A percentile compares a stretch with the other conserved stretches of the same genome.
phyloP scores from a whole-genome alignment of 2,888 invertebrate species.

The Mimumesa dahlbomi region DNA sequence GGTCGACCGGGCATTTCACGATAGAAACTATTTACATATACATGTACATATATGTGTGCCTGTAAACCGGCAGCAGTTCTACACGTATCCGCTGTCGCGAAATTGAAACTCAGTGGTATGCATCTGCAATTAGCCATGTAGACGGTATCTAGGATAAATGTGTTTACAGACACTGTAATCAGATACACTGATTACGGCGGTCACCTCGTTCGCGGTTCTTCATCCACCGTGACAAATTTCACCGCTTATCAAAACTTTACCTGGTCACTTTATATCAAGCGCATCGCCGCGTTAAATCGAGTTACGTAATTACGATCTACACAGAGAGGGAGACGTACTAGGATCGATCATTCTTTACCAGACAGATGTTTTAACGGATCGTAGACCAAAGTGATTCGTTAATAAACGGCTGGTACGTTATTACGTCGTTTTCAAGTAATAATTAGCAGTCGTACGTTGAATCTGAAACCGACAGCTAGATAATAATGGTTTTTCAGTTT shows the following conservation, averaged over 20 bases:
- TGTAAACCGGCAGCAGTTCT: neutral
- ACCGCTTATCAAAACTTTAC: conserved; percentile 3
- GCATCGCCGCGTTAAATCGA: no score
- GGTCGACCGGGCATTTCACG: neutral
- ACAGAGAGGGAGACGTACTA: no score
- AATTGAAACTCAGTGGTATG: neutral
- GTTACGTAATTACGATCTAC: no score
- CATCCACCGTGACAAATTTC: neutral
- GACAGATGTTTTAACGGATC: neutral
- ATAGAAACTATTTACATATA: no score
- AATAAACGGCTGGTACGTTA: neutral
- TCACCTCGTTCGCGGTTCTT: neutral
- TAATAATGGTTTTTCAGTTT: neutral
- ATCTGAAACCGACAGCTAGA: neutral
- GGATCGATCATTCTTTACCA: neutral
- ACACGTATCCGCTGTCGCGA: no score
- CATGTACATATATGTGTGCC: neutral
- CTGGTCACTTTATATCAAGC: neutral
- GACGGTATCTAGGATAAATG: neutral
- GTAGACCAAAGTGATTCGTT: neutral
- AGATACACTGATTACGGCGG: conserved; percentile 18
- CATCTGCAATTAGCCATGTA: neutral
- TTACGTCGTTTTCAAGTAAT: neutral
- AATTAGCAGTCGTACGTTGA: neutral
- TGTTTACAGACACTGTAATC: conserved; percentile 15